Conservation (phyloP, 2,888 invertebrate species). For the Hirtodrosophila histrioides region DNA sequence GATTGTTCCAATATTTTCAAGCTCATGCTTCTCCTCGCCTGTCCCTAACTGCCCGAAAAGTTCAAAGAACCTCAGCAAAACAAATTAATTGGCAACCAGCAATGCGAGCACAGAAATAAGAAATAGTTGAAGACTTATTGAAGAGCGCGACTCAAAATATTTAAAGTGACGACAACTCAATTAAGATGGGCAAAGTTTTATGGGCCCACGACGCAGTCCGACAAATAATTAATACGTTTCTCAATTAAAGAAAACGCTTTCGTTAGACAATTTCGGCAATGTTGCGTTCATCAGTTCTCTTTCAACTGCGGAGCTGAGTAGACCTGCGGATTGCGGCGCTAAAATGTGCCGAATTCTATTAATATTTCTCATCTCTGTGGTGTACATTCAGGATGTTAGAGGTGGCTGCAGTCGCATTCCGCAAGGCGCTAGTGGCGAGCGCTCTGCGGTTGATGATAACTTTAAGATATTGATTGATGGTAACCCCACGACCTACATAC, state of each 20-base stretch:
- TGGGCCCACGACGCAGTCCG: constrained; percentile 32
- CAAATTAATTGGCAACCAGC: constrained; percentile 43
- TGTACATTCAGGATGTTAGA: constrained; percentile 12
- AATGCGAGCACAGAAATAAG: constrained; percentile 11
- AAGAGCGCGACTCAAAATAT: constrained; percentile 41
- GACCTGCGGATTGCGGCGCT: constrained; percentile 9
- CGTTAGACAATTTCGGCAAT: constrained; percentile 47
- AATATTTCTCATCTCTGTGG: constrained; percentile 13
- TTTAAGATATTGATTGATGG: constrained; percentile 89
- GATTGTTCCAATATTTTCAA: constrained; percentile 1
- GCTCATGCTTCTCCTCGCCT: constrained; percentile 5
- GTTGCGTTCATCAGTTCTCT: constrained; percentile 39
- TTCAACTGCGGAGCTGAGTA: constrained; percentile 30
- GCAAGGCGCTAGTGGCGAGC: constrained; percentile 84
- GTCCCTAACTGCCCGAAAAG: constrained; percentile 23
- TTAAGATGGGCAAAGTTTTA: constrained; percentile 38
- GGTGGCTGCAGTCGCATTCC: constrained; percentile 85
- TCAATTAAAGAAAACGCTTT: constrained; percentile 43
- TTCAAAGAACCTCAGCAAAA: constrained; percentile 65
- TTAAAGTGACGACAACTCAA: constrained; percentile 54
- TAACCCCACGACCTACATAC: constrained; percentile 88
- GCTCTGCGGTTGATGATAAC: constrained; percentile 87
- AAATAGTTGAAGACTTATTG: constrained; percentile 30
- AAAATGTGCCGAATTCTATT: constrained; percentile 35
- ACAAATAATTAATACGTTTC: constrained; percentile 57